Conservation (phyloP, 2,888 invertebrate genomes). For the Drosophila pseudotalamancana region DNA sequence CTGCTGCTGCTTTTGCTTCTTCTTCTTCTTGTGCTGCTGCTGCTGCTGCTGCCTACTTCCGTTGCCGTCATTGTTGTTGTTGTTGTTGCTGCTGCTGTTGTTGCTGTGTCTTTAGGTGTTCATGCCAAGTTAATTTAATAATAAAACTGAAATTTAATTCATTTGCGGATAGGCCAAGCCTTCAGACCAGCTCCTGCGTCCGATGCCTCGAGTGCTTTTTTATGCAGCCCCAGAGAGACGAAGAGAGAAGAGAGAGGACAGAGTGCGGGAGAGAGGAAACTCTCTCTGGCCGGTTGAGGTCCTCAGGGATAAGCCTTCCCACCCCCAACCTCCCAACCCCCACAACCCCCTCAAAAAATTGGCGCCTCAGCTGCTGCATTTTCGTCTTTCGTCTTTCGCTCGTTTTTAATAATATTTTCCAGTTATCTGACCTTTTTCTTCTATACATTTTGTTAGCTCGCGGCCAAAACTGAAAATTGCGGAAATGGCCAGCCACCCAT, state of each 20-base stretch:
- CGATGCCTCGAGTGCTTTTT: conserved; percentile 38
- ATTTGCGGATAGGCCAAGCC: conserved; percentile 80
- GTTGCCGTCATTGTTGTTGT: background rate
- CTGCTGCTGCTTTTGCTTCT: background rate
- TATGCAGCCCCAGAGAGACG: conserved; percentile 7
- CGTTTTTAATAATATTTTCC: conserved; percentile 78
- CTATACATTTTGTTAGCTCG: conserved; percentile 45
- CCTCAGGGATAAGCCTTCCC: conserved; percentile 64
- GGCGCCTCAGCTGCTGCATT: conserved; percentile 2
- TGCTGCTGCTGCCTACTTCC: background rate
- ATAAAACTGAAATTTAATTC: conserved; percentile 83
- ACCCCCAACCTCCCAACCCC: conserved; percentile 23
- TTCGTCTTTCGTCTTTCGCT: conserved; percentile 57
- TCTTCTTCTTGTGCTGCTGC: background rate
- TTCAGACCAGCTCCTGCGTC: conserved; percentile 13
- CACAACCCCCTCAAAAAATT: background rate
- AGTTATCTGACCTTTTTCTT: conserved; percentile 81
- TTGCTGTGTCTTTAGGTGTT: conserved; percentile 80
- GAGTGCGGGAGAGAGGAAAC: background rate
- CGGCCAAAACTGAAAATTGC: conserved; percentile 36
- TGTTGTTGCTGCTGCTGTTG: conserved; percentile 41
- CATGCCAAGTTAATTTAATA: conserved; percentile 83
- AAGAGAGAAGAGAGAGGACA: too few species aligned
- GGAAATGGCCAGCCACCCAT: conserved; percentile 1
- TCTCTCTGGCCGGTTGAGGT: conserved; percentile 18